Evolutionary conservation across 2,797 vertebrate genomes (phyloP).

Genomic region (Erpetoichthys calabaricus): DNA sequence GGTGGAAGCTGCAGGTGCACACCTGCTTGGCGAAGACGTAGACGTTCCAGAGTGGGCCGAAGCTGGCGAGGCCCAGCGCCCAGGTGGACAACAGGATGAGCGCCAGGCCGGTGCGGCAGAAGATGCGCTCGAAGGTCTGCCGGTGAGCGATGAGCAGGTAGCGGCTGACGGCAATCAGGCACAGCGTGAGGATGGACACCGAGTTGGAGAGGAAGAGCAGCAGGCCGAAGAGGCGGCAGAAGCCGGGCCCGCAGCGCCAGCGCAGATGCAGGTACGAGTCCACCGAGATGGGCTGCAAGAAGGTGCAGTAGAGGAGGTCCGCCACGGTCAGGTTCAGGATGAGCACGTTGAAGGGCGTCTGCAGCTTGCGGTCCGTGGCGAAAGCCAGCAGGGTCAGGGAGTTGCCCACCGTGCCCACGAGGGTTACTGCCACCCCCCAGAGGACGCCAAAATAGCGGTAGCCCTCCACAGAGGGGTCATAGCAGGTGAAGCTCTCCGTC

Average conservation of each 20-base stretch:
- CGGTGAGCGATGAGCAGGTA: conserved; percentile 65
- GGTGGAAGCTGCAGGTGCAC: conserved; percentile 81
- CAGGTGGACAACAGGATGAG: conserved; percentile 49
- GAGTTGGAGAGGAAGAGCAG: conserved; percentile 74
- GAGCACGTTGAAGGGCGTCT: conserved; percentile 70
- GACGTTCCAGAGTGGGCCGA: conserved; percentile 60
- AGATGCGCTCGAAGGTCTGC: conserved; percentile 48
- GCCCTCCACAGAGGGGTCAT: conserved; percentile 49
- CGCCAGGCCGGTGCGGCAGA: conserved; percentile 38
- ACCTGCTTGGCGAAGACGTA: conserved; percentile 64
- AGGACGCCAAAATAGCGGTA: conserved; percentile 66
- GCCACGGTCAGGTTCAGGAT: conserved; percentile 70
- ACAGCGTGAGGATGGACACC: conserved; percentile 71
- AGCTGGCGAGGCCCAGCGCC: conserved; percentile 53
- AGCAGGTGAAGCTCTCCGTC: conserved; percentile 58
- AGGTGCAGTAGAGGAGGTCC: conserved; percentile 68
- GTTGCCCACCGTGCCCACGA: conserved; percentile 63
- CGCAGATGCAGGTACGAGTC: conserved; percentile 71
- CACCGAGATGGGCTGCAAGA: conserved; percentile 68
- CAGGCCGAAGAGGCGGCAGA: conserved; percentile 64
- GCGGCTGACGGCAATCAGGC: conserved; percentile 61
- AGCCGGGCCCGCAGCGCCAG: conserved; percentile 53
- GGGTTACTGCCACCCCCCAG: conserved; percentile 60
- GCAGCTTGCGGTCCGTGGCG: conserved; percentile 43
- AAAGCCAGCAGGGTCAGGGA: conserved; percentile 69